A percentile compares a stretch with the other conserved stretches of the same genome.
phyloP scores from a whole-genome alignment of 2,113 vertebrate genomes.

The Oreotragus oreotragus region DNA sequence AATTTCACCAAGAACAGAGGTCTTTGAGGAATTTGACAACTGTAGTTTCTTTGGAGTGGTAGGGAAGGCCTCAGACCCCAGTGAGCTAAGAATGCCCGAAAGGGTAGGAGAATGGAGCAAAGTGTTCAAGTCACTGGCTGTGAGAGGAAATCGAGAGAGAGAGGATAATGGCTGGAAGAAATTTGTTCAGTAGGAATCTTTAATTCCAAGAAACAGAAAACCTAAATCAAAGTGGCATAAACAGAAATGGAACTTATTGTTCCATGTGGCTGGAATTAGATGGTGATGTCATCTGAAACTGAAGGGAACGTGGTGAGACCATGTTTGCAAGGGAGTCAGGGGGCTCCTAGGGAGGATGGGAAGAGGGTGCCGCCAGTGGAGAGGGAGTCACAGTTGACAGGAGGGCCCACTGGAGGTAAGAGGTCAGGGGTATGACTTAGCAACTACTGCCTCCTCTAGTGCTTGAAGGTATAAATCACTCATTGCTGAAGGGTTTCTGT shows the following conservation, averaged over 20 bases:
- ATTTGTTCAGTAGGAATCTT: neutral
- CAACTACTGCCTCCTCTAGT: neutral
- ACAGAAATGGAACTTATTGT: constrained; percentile 3
- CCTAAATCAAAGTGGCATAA: constrained; percentile 24
- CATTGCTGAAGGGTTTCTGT: neutral
- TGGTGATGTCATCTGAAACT: neutral
- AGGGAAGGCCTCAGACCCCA: neutral
- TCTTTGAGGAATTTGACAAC: neutral
- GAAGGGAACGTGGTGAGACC: neutral
- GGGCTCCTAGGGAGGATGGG: neutral
- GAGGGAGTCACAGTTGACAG: neutral
- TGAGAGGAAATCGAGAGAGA: neutral
- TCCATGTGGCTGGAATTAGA: neutral
- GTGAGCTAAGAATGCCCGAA: neutral
- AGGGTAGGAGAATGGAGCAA: neutral
- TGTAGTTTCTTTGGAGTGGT: neutral
- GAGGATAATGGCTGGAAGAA: neutral
- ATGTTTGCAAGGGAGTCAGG: neutral
- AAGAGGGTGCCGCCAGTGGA: neutral
- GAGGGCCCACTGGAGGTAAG: neutral
- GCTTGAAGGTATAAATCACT: neutral
- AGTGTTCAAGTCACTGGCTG: neutral
- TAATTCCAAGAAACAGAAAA: constrained; percentile 3
- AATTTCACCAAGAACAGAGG: neutral
- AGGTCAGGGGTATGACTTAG: neutral